These are phyloP conservation scores for Amia ocellicauda DNA, from an alignment of 2,113 vertebrate genomes.

Conservation along the genomic window DNA sequence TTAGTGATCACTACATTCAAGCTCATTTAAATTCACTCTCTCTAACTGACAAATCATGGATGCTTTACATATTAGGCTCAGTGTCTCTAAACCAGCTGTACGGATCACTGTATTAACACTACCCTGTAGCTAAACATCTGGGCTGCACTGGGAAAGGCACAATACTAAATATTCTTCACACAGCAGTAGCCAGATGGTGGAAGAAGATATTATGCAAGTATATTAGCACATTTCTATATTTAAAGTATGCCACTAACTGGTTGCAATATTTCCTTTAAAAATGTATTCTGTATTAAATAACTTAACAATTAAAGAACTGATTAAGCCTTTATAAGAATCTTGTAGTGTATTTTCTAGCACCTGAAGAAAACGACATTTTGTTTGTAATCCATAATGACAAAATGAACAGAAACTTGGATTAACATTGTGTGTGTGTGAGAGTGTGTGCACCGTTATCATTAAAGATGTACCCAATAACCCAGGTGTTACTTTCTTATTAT, in stretches of 20 bases:
- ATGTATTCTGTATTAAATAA: too few species aligned
- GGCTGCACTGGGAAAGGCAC: constrained; percentile 43
- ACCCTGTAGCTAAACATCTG: constrained; percentile 78
- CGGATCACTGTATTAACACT: constrained; percentile 52
- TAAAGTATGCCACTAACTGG: constrained; percentile 20
- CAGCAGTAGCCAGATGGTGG: constrained; percentile 31
- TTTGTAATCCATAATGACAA: too few species aligned
- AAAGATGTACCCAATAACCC: too few species aligned
- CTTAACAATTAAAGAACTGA: too few species aligned
- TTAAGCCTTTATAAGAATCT: too few species aligned
- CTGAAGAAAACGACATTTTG: too few species aligned
- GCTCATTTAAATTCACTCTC: constrained; percentile 51
- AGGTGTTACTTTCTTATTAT: not conserved
- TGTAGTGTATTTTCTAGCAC: too few species aligned
- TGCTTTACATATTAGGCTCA: constrained; percentile 53
- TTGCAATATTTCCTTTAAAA: constrained; percentile 1
- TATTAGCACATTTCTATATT: constrained; percentile 9
- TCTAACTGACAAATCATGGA: constrained; percentile 60
- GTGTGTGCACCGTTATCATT: too few species aligned
- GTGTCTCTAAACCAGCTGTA: constrained; percentile 65
- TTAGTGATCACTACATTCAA: constrained; percentile 32
- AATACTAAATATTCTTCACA: constrained; percentile 48
- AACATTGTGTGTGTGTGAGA: too few species aligned
- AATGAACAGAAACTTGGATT: too few species aligned
- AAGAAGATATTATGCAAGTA: constrained; percentile 11